A percentile compares a stretch with the other conserved stretches of the same genome.
These are phyloP conservation scores for Allobates femoralis DNA, from an alignment of 2,797 vertebrate species.

Conservation along the genomic window DNA sequence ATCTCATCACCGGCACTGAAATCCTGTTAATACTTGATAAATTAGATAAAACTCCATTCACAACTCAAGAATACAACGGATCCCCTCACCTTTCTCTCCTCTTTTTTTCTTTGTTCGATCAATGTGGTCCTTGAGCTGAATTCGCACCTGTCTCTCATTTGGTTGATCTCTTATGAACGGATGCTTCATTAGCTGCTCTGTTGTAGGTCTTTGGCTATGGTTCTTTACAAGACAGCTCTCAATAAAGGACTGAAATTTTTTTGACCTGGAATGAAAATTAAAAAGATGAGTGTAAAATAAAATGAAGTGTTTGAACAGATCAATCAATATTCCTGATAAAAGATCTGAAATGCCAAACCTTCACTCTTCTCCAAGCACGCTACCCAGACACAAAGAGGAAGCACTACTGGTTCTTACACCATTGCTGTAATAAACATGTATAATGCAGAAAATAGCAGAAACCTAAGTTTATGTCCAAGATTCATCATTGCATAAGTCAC, in stretches of 20 bases:
- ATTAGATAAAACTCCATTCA: constrained; percentile 4
- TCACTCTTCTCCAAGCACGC: not conserved
- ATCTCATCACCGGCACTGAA: not conserved
- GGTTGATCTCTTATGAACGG: constrained; percentile 95
- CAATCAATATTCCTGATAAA: not conserved
- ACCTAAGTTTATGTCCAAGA: no score
- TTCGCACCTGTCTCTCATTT: constrained; percentile 95
- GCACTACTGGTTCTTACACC: not conserved
- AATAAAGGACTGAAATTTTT: constrained; percentile 98
- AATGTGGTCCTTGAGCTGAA: constrained; percentile 99
- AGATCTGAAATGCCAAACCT: not conserved
- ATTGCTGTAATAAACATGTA: not conserved
- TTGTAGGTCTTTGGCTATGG: constrained; percentile 92
- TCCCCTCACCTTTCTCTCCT: constrained; percentile 90
- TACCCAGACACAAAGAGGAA: not conserved
- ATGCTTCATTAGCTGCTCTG: constrained; percentile 95
- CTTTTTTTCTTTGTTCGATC: constrained; percentile 98
- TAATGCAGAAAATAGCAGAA: not conserved
- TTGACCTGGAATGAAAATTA: constrained; percentile 83
- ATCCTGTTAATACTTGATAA: not conserved
- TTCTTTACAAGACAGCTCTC: constrained; percentile 97
- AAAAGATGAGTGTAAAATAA: not conserved
- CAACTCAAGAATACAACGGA: not conserved
- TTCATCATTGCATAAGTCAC: no score
- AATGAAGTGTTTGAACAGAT: not conserved